phyloP scores from a whole-genome alignment of 2,113 vertebrate species.

The Carassius auratus region DNA sequence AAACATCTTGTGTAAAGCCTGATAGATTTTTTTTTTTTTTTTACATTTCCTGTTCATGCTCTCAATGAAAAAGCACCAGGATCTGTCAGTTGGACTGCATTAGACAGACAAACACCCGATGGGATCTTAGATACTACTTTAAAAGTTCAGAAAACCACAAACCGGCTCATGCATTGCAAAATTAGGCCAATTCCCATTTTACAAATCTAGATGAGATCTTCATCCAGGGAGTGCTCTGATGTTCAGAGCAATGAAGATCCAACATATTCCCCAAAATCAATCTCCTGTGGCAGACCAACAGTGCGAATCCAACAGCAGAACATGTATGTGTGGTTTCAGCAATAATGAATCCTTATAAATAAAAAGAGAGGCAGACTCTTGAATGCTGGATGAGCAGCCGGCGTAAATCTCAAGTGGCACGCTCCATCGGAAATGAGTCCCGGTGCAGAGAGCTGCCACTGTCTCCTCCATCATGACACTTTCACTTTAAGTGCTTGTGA shows the following conservation, averaged over 20 bases:
- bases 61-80: not conserved
- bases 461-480: slow-evolving; percentile 17
- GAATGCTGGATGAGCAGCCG: not conserved
- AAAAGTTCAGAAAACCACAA: not conserved
- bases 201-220: slow-evolving; percentile 19
- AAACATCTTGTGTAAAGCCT: slow-evolving; percentile 19
- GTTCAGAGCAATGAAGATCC: not conserved
- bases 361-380: not conserved
- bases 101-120: not conserved
- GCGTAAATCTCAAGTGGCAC: slow-evolving; percentile 19
- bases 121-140: not conserved
- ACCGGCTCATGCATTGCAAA: not conserved
- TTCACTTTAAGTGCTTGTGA: slow-evolving; percentile 19
- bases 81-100: not conserved
- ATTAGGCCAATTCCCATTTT: not conserved
- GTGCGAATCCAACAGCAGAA: not conserved
- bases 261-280: not conserved
- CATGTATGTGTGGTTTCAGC: not conserved
- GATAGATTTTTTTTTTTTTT: not conserved
- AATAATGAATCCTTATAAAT: slow-evolving; percentile 17
- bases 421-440: not conserved
- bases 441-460: not conserved
- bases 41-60: slow-evolving; percentile 18
- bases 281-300: not conserved
- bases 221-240: not conserved